Conservation (phyloP, 2,888 invertebrate species). For the Dynastes hyllus region DNA sequence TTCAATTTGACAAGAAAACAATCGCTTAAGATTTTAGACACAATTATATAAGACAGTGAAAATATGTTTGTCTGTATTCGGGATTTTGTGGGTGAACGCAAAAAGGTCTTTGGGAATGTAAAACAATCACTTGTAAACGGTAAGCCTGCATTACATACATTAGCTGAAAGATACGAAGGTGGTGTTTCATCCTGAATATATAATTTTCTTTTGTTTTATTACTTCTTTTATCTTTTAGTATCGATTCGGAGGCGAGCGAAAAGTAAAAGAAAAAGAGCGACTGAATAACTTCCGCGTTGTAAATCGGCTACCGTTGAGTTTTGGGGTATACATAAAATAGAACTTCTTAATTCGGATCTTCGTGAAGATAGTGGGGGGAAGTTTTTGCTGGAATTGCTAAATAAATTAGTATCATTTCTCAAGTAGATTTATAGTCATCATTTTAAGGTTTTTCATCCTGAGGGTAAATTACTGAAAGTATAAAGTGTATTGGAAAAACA, state of each 20-base stretch:
- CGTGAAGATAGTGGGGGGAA: constrained; percentile 60
- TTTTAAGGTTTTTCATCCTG: constrained; percentile 63
- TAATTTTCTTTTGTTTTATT: constrained; percentile 52
- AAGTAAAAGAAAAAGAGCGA: constrained; percentile 33
- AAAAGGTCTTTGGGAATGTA: no score
- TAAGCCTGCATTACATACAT: not conserved
- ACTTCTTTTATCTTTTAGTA: constrained; percentile 13
- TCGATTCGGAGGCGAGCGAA: constrained; percentile 26
- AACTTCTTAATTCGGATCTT: constrained; percentile 63
- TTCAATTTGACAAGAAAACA: no score
- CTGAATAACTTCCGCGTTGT: constrained; percentile 43
- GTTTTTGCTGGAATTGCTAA: constrained; percentile 67
- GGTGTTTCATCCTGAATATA: constrained; percentile 46
- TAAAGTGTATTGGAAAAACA: constrained; percentile 59
- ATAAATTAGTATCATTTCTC: constrained; percentile 69
- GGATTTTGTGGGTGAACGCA: no score
- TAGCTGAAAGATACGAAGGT: not conserved
- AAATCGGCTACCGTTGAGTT: constrained; percentile 40
- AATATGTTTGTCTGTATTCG: not conserved
- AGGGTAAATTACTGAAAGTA: constrained; percentile 61
- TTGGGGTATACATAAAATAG: constrained; percentile 60
- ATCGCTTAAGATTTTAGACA: no score
- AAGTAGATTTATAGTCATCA: constrained; percentile 67
- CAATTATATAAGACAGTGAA: no score
- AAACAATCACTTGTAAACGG: no score